Percentiles rank a stretch among this genome's conserved stretches.
Evolutionary conservation across 2,888 invertebrate genomes (phyloP).

Genomic region (Halictus quadricinctus): DNA sequence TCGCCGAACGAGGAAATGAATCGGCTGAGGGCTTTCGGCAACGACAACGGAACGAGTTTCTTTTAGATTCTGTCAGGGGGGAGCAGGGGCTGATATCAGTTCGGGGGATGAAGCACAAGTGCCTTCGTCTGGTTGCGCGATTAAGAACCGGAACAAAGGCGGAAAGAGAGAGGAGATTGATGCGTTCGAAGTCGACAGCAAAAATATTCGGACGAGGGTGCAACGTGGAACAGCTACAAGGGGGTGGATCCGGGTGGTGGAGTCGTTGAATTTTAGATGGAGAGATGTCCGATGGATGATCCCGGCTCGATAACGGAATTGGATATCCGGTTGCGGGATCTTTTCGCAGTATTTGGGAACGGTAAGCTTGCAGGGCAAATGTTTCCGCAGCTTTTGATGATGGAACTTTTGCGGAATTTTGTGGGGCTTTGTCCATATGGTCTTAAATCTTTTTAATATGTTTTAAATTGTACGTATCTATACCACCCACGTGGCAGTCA

Average conservation of each 20-base stretch:
- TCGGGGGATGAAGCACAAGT: constrained; percentile 6
- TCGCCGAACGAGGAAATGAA: background rate
- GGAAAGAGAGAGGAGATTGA: constrained; percentile 23
- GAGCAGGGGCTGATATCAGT: background rate
- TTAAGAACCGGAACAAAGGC: constrained; percentile 20
- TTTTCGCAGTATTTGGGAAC: background rate
- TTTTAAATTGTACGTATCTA: too few species aligned
- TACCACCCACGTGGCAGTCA: too few species aligned
- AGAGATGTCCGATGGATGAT: constrained; percentile 9
- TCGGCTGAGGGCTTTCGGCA: background rate
- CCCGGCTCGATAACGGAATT: constrained; percentile 18
- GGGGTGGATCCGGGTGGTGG: background rate
- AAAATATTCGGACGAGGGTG: constrained; percentile 28
- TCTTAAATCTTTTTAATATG: too few species aligned
- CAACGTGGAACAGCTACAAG: background rate
- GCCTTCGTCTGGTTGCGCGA: constrained; percentile 17
- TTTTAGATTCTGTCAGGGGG: background rate
- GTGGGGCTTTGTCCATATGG: too few species aligned
- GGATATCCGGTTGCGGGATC: constrained; percentile 4
- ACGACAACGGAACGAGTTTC: background rate
- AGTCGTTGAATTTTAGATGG: constrained; percentile 31
- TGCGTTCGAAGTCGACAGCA: constrained; percentile 5
- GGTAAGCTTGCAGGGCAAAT: background rate
- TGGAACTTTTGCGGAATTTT: too few species aligned
- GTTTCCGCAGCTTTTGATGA: too few species aligned